These are phyloP conservation scores for Cavia porcellus DNA, from an alignment of 2,113 vertebrate species.

Conservation along the genomic window DNA sequence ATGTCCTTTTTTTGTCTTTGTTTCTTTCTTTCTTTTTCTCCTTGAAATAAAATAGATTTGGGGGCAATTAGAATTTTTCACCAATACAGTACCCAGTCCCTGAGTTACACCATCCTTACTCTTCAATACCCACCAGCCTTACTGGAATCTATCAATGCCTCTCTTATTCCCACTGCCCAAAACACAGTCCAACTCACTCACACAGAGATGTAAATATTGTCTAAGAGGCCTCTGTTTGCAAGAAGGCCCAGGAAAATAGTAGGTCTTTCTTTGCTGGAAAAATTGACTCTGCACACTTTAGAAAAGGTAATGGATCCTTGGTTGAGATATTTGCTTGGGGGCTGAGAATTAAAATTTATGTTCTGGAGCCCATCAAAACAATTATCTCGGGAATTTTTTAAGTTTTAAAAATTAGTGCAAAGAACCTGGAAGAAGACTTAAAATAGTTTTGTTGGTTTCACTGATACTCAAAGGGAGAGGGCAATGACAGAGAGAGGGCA, in stretches of 20 bases:
- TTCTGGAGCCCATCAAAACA: slow-evolving; percentile 49
- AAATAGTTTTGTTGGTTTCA: slow-evolving; percentile 1
- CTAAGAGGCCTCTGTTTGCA: slow-evolving; percentile 76
- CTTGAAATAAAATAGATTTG: no score
- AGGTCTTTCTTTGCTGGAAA: slow-evolving; percentile 75
- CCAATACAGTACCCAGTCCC: neutral
- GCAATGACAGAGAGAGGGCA: neutral
- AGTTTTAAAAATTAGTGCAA: slow-evolving; percentile 38
- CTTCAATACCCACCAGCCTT: neutral
- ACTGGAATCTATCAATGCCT: slow-evolving; percentile 77
- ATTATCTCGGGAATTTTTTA: slow-evolving; percentile 48
- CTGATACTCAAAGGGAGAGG: neutral
- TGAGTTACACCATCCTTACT: neutral
- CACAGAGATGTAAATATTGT: slow-evolving; percentile 79
- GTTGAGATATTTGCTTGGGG: slow-evolving; percentile 50
- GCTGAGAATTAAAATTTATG: slow-evolving; percentile 65
- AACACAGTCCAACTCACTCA: slow-evolving; percentile 70
- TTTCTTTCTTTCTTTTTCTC: no score
- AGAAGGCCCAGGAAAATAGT: slow-evolving; percentile 76
- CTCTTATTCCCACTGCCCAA: slow-evolving; percentile 75
- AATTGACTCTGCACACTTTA: slow-evolving; percentile 46
- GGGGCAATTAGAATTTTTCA: neutral
- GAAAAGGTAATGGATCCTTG: slow-evolving; percentile 53
- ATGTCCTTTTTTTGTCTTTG: no score
- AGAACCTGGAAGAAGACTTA: slow-evolving; percentile 23